Percentiles rank a stretch among this genome's conserved stretches.
Conservation (phyloP, 2,888 invertebrate genomes). For the Ochropleura plecta region DNA sequence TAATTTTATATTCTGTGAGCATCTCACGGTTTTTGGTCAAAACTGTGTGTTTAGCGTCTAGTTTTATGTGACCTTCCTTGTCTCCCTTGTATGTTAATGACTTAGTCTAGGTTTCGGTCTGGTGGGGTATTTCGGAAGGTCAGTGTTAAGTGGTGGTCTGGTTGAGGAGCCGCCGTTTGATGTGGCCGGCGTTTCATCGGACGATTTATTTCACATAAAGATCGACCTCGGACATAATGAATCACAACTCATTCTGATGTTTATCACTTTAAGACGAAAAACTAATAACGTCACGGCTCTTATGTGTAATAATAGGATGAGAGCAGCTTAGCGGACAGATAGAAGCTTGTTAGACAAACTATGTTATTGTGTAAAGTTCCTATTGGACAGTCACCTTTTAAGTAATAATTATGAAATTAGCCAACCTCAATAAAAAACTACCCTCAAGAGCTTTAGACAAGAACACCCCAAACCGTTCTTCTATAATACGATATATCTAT, state of each 20-base stretch:
- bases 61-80: constrained; percentile 69
- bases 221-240: constrained; percentile 80
- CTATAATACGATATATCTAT: neutral
- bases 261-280: constrained; percentile 87
- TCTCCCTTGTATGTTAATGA: constrained; percentile 66
- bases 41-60: constrained; percentile 70
- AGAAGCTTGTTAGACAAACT: constrained; percentile 31
- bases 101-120: constrained; percentile 44
- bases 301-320: constrained; percentile 63
- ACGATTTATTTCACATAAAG: constrained; percentile 87
- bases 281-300: constrained; percentile 83
- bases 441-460: neutral
- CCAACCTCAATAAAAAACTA: neutral
- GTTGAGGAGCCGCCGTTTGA: constrained; percentile 76
- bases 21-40: constrained; percentile 77
- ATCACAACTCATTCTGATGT: constrained; percentile 87
- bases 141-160: constrained; percentile 70
- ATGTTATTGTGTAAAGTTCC: neutral
- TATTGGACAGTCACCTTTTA: neutral
- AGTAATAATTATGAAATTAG: neutral
- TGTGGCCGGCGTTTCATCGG: constrained; percentile 79
- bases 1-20: constrained; percentile 80
- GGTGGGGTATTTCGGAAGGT: constrained; percentile 66
- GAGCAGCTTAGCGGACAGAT: constrained; percentile 36
- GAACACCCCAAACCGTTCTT: neutral